phyloP scores from a whole-genome alignment of 92 coral and sea anemone species.

The Pocillopora grandis region DNA sequence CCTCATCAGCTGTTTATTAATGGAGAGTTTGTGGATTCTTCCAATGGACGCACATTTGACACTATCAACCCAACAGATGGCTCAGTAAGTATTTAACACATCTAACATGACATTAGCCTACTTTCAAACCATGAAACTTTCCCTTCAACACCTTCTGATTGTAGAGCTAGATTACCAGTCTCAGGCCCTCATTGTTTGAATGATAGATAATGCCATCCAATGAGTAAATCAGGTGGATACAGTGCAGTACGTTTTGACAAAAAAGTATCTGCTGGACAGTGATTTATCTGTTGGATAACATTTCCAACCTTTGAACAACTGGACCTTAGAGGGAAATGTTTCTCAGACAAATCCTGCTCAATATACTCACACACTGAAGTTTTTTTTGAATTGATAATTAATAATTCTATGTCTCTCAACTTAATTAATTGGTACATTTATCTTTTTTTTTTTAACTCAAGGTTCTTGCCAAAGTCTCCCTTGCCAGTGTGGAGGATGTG shows the following conservation, averaged over 20 bases:
- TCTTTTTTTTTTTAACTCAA: not conserved
- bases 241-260: too few relatives aligned
- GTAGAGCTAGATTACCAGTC: too few relatives aligned
- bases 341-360: too few relatives aligned
- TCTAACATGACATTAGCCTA: not conserved
- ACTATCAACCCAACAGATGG: slow-evolving; percentile 92
- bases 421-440: not conserved
- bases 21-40: slow-evolving; percentile 96
- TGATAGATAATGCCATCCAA: too few relatives aligned
- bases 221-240: too few relatives aligned
- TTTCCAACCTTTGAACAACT: too few relatives aligned
- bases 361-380: not conserved
- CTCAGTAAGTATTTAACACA: slow-evolving; percentile 62
- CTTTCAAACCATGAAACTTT: too few relatives aligned
- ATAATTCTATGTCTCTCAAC: not conserved
- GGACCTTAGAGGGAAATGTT: too few relatives aligned
- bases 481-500: slow-evolving; percentile 86
- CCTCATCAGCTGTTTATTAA: slow-evolving; percentile 92
- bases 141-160: too few relatives aligned
- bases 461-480: slow-evolving; percentile 89
- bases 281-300: too few relatives aligned
- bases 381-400: not conserved
- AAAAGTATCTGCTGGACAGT: too few relatives aligned
- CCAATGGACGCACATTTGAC: slow-evolving; percentile 84
- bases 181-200: too few relatives aligned